Conservation (phyloP, 2,797 vertebrate species). For the Periparus ater region DNA sequence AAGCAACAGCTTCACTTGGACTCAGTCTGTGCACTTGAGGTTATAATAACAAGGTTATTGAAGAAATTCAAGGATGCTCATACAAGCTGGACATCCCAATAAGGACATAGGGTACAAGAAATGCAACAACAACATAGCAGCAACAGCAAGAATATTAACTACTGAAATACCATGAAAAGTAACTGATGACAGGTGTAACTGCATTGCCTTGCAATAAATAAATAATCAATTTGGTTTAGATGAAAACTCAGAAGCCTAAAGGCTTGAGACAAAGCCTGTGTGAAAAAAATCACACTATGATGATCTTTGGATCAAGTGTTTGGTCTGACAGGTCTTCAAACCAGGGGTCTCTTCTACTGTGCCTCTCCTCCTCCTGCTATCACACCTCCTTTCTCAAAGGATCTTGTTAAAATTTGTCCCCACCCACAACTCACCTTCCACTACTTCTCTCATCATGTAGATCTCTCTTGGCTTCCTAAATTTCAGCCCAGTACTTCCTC, state of each 20-base stretch:
- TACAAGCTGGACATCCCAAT: neutral
- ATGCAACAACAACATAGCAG: neutral
- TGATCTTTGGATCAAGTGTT: neutral
- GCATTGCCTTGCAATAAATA: neutral
- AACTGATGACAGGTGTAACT: neutral
- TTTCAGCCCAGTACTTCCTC: neutral
- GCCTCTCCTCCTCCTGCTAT: neutral
- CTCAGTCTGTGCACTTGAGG: neutral
- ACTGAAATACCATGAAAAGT: neutral
- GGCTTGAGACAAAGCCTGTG: neutral
- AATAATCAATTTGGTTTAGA: neutral
- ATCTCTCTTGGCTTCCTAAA: neutral
- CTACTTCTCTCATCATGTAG: neutral
- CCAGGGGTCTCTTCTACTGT: neutral
- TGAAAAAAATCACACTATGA: neutral
- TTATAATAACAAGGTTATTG: neutral
- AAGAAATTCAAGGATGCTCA: neutral
- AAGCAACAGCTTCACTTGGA: neutral
- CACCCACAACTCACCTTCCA: neutral
- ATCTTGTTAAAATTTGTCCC: neutral
- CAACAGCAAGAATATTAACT: neutral
- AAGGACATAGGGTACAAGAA: neutral
- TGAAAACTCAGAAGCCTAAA: neutral
- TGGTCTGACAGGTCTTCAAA: neutral
- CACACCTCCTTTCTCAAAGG: neutral